Evolutionary conservation across 2,888 invertebrate species (phyloP).

Genomic region (Lochmaea crataegi): DNA sequence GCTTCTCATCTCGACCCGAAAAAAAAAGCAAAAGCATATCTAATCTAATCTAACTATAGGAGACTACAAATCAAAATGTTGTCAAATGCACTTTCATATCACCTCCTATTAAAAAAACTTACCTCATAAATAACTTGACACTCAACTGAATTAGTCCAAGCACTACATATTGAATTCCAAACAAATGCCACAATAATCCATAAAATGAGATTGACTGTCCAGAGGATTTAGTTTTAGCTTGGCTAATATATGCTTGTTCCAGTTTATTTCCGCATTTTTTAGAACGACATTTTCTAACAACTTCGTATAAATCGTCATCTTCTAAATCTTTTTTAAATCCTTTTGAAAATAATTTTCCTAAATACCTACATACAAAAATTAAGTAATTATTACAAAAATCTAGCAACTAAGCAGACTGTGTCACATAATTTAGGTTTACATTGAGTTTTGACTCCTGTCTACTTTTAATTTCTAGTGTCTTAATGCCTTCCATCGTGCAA

Average conservation of each 20-base stretch:
- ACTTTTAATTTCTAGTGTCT: no score
- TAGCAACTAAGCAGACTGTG: no score
- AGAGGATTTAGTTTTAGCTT: constrained; percentile 44
- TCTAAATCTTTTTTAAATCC: constrained; percentile 73
- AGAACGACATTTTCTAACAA: constrained; percentile 63
- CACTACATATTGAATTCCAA: constrained; percentile 47
- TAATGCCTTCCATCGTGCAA: no score
- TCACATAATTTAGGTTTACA: no score
- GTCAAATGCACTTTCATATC: no score
- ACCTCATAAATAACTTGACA: constrained; percentile 45
- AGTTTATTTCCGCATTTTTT: constrained; percentile 52
- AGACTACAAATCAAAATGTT: no score
- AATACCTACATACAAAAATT: constrained; percentile 43
- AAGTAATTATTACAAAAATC: neutral
- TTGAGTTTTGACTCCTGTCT: no score
- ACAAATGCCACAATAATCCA: constrained; percentile 51
- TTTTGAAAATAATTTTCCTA: constrained; percentile 73
- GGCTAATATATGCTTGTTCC: constrained; percentile 58
- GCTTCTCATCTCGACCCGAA: no score
- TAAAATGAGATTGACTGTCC: constrained; percentile 48
- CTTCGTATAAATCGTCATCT: constrained; percentile 71
- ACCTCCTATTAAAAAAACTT: constrained; percentile 8
- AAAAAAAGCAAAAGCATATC: no score
- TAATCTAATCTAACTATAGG: no score
- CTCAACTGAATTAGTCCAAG: constrained; percentile 47